These are phyloP conservation scores for Condylostylus longicornis DNA, from an alignment of 1,140 invertebrate genomes.

Conservation along the genomic window DNA sequence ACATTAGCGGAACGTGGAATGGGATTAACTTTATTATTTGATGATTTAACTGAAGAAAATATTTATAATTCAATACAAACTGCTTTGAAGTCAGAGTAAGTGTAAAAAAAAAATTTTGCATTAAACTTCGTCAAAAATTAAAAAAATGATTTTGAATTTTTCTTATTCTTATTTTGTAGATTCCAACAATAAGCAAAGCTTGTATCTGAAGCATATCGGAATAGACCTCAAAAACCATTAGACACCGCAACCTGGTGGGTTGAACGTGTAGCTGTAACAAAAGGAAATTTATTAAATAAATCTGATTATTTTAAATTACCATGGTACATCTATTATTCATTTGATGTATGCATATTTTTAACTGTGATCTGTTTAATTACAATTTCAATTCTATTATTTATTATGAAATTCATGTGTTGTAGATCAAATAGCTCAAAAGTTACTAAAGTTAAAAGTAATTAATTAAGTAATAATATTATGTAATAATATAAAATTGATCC, in stretches of 20 bases:
- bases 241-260: slow-evolving; percentile 40
- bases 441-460: no score
- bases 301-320: slow-evolving; percentile 37
- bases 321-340: slow-evolving; percentile 43
- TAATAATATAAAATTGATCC: no score
- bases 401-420: neutral
- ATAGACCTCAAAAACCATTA: slow-evolving; percentile 34
- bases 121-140: no score
- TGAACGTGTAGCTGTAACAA: slow-evolving; percentile 37
- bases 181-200: slow-evolving; percentile 32
- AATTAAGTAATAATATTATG: no score
- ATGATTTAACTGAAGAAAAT: slow-evolving; percentile 38
- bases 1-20: slow-evolving; percentile 40
- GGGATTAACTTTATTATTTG: slow-evolving; percentile 38
- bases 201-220: slow-evolving; percentile 33
- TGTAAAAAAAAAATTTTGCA: no score
- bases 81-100: slow-evolving; percentile 21
- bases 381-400: neutral
- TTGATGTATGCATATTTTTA: slow-evolving; percentile 42
- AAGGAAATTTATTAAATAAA: slow-evolving; percentile 30
- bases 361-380: slow-evolving; percentile 37
- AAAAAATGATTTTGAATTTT: slow-evolving; percentile 1
- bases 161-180: slow-evolving; percentile 19
- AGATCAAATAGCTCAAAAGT: no score
- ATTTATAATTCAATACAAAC: slow-evolving; percentile 33